Evolutionary conservation across 37 sponge, comb jelly and placozoan species (phyloP).

Genomic region (Amphimedon queenslandica): DNA sequence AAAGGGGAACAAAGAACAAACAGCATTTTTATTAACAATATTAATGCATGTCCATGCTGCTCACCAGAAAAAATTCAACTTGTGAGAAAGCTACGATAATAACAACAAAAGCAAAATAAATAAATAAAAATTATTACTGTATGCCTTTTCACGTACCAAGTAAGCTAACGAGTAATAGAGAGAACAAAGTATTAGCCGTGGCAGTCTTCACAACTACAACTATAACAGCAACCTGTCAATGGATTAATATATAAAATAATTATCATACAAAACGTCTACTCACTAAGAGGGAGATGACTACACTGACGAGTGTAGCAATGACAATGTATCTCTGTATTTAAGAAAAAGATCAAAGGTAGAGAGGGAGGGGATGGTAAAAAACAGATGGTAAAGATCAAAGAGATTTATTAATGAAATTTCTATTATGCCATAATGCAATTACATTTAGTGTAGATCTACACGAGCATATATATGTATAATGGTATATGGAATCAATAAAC

Average conservation of each 20-base stretch:
- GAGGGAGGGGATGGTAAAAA: too few species aligned
- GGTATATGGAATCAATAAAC: too few species aligned
- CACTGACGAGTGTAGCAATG: background rate
- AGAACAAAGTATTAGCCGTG: constrained; percentile 13
- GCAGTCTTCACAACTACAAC: constrained; percentile 21
- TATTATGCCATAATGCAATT: too few species aligned
- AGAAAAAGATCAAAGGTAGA: too few species aligned
- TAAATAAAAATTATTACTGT: background rate
- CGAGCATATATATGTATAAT: too few species aligned
- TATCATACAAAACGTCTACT: background rate
- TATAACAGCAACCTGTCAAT: constrained; percentile 19
- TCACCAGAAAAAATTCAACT: constrained; percentile 38
- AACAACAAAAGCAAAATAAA: background rate
- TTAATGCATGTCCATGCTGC: too few species aligned
- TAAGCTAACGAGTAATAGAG: constrained; percentile 28
- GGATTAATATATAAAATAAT: background rate
- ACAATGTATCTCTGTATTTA: too few species aligned
- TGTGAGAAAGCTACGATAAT: constrained; percentile 40
- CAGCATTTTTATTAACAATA: too few species aligned
- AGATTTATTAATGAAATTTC: too few species aligned
- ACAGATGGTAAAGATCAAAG: too few species aligned
- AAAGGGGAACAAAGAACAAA: background rate
- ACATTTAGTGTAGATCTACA: too few species aligned
- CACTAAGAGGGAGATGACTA: background rate
- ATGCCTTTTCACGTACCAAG: constrained; percentile 26